Base-by-base conservation (phyloP, 2,113 vertebrate species). In the Hypomesus transpacificus region DNA sequence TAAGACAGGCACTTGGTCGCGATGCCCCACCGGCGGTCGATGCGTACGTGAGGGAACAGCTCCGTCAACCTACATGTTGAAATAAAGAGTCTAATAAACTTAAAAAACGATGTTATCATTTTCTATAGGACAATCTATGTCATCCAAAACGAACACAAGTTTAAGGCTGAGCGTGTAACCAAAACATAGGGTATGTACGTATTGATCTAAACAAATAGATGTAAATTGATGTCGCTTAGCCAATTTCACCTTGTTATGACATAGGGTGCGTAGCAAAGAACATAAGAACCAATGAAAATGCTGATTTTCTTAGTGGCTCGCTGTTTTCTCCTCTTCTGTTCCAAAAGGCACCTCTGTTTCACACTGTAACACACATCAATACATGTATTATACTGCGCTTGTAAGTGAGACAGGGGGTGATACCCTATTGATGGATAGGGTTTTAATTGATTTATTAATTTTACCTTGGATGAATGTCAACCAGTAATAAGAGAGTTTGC, bases 201-300 rank as follows among this genome's bases (percentile, higher is more conserved):
- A 14, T 56, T 14, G 26, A 58, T 70, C 24, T 26, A 26, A 1
- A 26, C 3, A 0, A 26, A 26, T 26, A 26, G 0, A 26, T 26
- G 24, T 26, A 26, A 26, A 26, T 26, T 26, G 24, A 26, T n/a
- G n/a, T n/a, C n/a, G n/a, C n/a, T n/a, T n/a, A n/a, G n/a, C n/a
- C n/a, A n/a, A n/a, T 16, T 71, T 14, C 86, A 94, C 92, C 92
- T 91, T 73, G 93, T 94, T 74, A 93, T 90, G 57, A 91, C 90
- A 50, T 92, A 92, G 20, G 91, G 93, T 74, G 92, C 91, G 79
- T 94, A 94, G 87, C 91, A 93, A 77, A 93, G 52, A 74, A 94
- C 73, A 70, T 94, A 94, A 0, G 94, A 92, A 14, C 92, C 92
- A 39, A 92, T 94, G 86, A 93, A 94, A 89, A 93, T 78, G 85